Evolutionary conservation across 2,797 vertebrate species (phyloP).

Genomic region (Microctenopoma steveboyesi): DNA sequence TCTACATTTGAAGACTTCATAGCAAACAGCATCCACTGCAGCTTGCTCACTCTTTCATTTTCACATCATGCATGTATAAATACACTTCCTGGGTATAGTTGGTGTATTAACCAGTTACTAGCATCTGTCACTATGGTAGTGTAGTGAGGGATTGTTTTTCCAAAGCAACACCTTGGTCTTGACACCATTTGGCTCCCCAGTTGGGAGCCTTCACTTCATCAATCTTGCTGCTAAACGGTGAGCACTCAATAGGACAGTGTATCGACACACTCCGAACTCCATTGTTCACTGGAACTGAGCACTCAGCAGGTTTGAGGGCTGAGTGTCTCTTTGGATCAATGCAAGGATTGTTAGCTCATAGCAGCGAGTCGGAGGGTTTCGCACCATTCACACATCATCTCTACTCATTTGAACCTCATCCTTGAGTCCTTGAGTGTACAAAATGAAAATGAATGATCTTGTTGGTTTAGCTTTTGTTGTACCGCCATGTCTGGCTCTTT

Average conservation of each 20-base stretch:
- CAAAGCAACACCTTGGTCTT: slow-evolving; percentile 78
- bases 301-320: slow-evolving; percentile 88
- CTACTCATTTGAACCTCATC: slow-evolving; percentile 44
- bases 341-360: slow-evolving; percentile 79
- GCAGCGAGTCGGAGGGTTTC: slow-evolving; percentile 72
- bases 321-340: slow-evolving; percentile 85
- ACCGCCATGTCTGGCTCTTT: slow-evolving; percentile 20
- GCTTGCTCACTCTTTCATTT: slow-evolving; percentile 29
- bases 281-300: slow-evolving; percentile 87
- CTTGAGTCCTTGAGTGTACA: slow-evolving; percentile 40
- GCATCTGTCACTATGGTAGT: slow-evolving; percentile 5
- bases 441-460: slow-evolving; percentile 1
- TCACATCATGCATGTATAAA: slow-evolving; percentile 12
- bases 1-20: slow-evolving; percentile 56
- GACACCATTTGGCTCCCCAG: slow-evolving; percentile 75
- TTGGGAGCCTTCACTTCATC: slow-evolving; percentile 84
- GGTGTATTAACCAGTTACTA: slow-evolving; percentile 27
- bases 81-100: slow-evolving; percentile 10
- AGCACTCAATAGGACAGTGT: slow-evolving; percentile 85
- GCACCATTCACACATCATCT: slow-evolving; percentile 45
- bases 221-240: slow-evolving; percentile 85
- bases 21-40: slow-evolving; percentile 13
- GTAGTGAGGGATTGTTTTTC: slow-evolving; percentile 57
- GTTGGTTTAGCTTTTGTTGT: slow-evolving; percentile 33
- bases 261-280: slow-evolving; percentile 84